Evolutionary conservation across 1,140 invertebrate genomes (phyloP).

Genomic region (Pseudomyrmex sp.): DNA sequence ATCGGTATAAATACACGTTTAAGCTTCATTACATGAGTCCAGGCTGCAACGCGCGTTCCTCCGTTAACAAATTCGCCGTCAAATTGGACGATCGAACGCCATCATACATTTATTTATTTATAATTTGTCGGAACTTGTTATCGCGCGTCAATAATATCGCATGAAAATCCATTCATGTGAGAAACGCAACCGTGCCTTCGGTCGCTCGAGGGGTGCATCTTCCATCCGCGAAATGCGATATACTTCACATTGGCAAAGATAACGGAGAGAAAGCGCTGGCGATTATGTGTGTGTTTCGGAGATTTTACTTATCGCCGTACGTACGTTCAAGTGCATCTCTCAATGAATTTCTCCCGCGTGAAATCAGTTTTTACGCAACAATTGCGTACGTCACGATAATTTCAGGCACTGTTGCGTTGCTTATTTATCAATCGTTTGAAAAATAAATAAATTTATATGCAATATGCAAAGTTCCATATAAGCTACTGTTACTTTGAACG

Average conservation of each 20-base stretch:
- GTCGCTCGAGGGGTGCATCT: neutral
- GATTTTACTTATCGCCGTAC: conserved; percentile 13
- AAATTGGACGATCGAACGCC: neutral
- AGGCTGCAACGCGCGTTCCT: conserved; percentile 25
- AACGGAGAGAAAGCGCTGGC: neutral
- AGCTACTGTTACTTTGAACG: neutral
- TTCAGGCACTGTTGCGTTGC: neutral
- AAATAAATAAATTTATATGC: conserved; percentile 5
- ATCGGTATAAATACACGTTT: neutral
- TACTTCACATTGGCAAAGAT: neutral
- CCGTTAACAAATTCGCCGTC: conserved; percentile 36
- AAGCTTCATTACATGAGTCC: conserved; percentile 25
- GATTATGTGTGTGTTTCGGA: neutral
- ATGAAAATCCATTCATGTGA: neutral
- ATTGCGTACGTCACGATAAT: neutral
- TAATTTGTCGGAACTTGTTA: neutral
- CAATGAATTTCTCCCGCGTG: neutral
- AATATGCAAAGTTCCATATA: neutral
- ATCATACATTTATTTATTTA: conserved; percentile 13
- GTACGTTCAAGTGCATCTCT: neutral
- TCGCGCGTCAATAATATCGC: neutral
- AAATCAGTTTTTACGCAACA: neutral
- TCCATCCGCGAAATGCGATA: neutral
- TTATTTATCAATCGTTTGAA: neutral
- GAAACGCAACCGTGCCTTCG: neutral